phyloP scores from a whole-genome alignment of 2,888 invertebrate genomes.

The Lasioglossum lativentre region DNA sequence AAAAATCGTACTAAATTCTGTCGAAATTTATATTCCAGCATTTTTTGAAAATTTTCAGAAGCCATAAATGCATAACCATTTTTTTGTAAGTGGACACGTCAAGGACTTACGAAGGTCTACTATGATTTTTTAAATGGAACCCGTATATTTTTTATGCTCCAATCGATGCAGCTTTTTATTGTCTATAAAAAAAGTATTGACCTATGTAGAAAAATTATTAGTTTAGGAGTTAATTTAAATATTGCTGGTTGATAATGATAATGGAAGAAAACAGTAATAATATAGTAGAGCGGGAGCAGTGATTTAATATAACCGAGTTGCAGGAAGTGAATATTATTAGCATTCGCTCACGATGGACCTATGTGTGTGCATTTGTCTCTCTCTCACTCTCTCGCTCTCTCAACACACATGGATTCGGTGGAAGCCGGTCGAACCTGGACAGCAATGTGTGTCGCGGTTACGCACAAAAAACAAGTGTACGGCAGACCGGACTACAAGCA shows the following conservation, averaged over 20 bases:
- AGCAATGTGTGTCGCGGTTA: not conserved
- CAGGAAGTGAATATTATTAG: constrained; percentile 81
- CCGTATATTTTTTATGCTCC: too few relatives aligned
- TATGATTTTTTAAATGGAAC: too few relatives aligned
- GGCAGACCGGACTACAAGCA: constrained; percentile 50
- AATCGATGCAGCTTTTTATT: too few relatives aligned
- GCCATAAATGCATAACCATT: too few relatives aligned
- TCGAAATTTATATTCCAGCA: too few relatives aligned
- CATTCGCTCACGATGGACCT: constrained; percentile 73
- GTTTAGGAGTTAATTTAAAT: not conserved
- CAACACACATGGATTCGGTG: not conserved
- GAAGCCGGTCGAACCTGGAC: not conserved
- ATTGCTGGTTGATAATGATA: constrained; percentile 25
- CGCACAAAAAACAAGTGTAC: constrained; percentile 48
- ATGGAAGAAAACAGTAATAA: constrained; percentile 71
- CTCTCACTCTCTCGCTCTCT: constrained; percentile 7
- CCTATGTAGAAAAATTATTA: too few relatives aligned
- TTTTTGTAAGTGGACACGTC: too few relatives aligned
- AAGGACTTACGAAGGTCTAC: too few relatives aligned
- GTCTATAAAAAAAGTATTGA: too few relatives aligned
- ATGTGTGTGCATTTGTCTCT: constrained; percentile 47
- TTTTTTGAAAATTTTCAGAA: too few relatives aligned
- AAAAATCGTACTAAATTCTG: too few relatives aligned
- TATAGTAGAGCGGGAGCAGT: constrained; percentile 67
- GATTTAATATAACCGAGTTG: constrained; percentile 77